Evolutionary conservation across 2,113 vertebrate genomes (phyloP).

Genomic region (Plectropomus leopardus): DNA sequence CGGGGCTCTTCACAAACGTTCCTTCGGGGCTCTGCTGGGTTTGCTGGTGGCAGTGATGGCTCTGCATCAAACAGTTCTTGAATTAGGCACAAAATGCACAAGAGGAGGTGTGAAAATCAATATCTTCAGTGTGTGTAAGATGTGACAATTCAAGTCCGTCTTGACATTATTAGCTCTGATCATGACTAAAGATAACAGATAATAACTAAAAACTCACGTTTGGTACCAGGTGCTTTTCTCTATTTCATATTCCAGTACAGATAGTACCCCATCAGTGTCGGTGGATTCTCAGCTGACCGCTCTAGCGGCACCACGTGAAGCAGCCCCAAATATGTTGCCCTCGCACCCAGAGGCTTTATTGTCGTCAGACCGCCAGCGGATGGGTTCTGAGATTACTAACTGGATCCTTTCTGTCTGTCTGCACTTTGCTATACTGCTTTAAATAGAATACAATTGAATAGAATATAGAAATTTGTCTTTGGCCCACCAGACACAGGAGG

Average conservation of each 20-base stretch:
- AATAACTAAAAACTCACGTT: neutral
- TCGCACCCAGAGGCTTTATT: no score
- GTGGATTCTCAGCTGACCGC: no score
- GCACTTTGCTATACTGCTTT: no score
- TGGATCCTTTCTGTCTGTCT: no score
- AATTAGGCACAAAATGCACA: neutral
- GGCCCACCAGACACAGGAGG: no score
- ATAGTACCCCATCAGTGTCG: neutral
- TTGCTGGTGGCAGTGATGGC: constrained; percentile 44
- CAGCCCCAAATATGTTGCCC: no score
- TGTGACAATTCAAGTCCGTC: neutral
- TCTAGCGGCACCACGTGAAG: no score
- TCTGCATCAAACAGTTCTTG: neutral
- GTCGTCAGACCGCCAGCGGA: no score
- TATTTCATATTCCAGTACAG: neutral
- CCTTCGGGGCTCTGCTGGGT: constrained; percentile 36
- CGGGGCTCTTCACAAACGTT: constrained; percentile 55
- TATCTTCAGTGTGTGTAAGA: neutral
- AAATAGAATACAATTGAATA: no score
- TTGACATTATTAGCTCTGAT: neutral
- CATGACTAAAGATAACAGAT: neutral
- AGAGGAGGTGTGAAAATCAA: neutral
- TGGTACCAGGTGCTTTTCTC: neutral
- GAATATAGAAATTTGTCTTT: no score
- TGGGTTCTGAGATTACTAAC: no score